Evolutionary conservation across 2,888 invertebrate species (phyloP).

Genomic region (Lasioglossum pauxillum): DNA sequence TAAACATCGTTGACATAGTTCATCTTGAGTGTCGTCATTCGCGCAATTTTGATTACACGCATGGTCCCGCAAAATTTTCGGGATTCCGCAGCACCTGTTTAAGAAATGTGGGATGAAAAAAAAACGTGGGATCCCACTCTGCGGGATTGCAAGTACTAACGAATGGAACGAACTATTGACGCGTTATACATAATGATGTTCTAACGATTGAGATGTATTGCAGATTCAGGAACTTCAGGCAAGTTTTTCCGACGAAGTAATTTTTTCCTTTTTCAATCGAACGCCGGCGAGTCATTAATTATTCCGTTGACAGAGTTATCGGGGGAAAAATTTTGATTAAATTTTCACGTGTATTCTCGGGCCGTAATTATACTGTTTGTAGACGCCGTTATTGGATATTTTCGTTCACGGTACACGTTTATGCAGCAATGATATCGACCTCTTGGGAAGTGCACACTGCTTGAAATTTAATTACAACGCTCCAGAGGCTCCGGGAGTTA

Average conservation of each 20-base stretch:
- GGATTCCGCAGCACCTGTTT: no score
- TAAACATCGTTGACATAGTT: no score
- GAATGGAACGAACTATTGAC: neutral
- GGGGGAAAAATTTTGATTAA: conserved; percentile 45
- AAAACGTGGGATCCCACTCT: no score
- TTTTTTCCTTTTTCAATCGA: neutral
- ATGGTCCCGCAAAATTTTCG: no score
- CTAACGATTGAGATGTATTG: neutral
- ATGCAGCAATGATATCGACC: conserved; percentile 64
- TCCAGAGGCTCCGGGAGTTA: conserved; percentile 51
- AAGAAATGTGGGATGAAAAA: no score
- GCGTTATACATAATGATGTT: no score
- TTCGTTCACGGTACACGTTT: conserved; percentile 57
- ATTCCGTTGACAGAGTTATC: conserved; percentile 1
- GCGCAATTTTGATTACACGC: no score
- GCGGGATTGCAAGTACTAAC: no score
- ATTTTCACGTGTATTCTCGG: neutral
- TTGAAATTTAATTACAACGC: conserved; percentile 72
- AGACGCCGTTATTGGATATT: conserved; percentile 58
- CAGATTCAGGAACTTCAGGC: neutral
- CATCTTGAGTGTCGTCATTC: no score
- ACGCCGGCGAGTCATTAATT: conserved; percentile 5
- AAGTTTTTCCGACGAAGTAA: neutral
- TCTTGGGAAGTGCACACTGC: conserved; percentile 57
- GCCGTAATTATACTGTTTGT: conserved; percentile 41